Percentiles rank a stretch among this genome's conserved stretches.
These are phyloP conservation scores for Invenusta paracnida DNA, from an alignment of 2,888 invertebrate species.

Conservation along the genomic window DNA sequence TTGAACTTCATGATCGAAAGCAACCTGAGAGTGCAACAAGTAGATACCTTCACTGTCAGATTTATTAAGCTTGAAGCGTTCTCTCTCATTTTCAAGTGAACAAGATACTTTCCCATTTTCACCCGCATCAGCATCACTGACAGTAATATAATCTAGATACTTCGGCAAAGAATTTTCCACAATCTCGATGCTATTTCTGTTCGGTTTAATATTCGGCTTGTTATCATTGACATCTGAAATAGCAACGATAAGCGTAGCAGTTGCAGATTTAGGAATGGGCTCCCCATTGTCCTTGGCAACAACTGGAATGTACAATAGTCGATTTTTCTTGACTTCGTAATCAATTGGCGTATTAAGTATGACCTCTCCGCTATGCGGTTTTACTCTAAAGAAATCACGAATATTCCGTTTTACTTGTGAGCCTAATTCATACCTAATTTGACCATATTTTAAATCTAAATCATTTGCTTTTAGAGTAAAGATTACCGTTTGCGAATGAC, in stretches of 20 bases:
- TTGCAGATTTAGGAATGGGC: background rate
- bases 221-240: conserved; percentile 8
- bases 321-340: background rate
- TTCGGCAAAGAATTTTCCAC: background rate
- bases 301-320: background rate
- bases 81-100: background rate
- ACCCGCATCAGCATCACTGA: background rate
- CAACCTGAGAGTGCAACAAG: background rate
- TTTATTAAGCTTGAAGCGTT: background rate
- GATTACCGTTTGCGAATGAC: background rate
- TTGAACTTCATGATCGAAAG: background rate
- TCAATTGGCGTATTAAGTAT: background rate
- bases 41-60: background rate
- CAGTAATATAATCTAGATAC: background rate
- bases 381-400: background rate
- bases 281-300: conserved; percentile 2
- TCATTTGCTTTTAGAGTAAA: background rate
- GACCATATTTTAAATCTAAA: background rate
- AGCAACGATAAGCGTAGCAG: background rate
- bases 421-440: background rate
- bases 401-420: background rate
- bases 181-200: background rate
- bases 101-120: background rate
- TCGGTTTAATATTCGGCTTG: background rate
- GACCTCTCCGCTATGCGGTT: background rate